A percentile compares a stretch with the other conserved stretches of the same genome.
These are phyloP conservation scores for Platyrinchus mystaceus DNA, from an alignment of 2,797 vertebrate genomes.

Conservation along the genomic window DNA sequence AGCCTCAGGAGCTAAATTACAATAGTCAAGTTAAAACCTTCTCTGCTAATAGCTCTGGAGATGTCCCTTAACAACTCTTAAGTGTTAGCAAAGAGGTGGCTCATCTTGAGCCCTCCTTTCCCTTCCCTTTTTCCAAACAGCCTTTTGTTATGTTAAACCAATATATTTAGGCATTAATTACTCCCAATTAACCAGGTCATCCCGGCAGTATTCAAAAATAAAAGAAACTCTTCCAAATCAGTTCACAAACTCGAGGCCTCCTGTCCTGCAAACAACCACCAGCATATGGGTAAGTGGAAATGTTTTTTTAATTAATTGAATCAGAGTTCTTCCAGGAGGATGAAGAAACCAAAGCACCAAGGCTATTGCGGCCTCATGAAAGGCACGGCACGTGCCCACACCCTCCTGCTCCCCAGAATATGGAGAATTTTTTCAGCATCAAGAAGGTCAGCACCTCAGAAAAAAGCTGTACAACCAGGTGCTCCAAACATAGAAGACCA, in stretches of 20 bases:
- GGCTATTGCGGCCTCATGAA: neutral
- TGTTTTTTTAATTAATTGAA: neutral
- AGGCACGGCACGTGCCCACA: neutral
- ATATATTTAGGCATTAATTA: conserved; percentile 32
- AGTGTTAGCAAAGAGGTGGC: neutral
- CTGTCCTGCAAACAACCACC: neutral
- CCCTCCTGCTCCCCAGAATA: neutral
- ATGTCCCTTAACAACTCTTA: conserved; percentile 46
- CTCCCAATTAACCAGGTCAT: conserved; percentile 30
- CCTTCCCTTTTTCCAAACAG: neutral
- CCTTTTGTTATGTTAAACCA: conserved; percentile 30
- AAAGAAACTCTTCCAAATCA: neutral
- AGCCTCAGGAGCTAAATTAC: conserved; percentile 28
- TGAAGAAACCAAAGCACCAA: neutral
- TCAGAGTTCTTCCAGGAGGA: neutral
- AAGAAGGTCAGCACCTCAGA: neutral
- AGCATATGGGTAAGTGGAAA: neutral
- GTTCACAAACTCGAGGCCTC: neutral
- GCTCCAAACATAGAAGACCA: accelerated
- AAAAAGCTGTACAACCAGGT: neutral
- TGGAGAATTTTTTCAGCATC: neutral
- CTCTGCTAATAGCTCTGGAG: conserved; percentile 17
- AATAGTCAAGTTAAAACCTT: conserved; percentile 23
- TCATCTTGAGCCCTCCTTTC: conserved; percentile 1
- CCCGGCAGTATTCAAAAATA: neutral